Conservation (phyloP, 2,888 invertebrate species). For the Lacanobia oleracea region DNA sequence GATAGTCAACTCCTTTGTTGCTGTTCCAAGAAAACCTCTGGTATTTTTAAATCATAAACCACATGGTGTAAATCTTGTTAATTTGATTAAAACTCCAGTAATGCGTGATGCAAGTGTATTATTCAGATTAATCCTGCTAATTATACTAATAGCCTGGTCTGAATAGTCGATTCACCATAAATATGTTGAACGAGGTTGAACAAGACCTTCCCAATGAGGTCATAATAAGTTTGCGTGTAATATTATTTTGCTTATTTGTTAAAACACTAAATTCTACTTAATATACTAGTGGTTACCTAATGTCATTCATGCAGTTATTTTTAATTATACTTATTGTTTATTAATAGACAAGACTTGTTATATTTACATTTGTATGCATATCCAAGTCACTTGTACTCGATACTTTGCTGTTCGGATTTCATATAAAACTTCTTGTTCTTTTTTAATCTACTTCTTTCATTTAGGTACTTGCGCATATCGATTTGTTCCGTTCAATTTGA, state of each 20-base stretch:
- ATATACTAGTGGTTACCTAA: conserved; percentile 16
- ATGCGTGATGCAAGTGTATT: conserved; percentile 39
- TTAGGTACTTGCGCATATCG: not conserved
- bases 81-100: conserved; percentile 24
- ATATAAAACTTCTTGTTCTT: conserved; percentile 14
- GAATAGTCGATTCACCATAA: conserved; percentile 22
- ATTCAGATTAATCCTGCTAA: conserved; percentile 29
- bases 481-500: conserved; percentile 40
- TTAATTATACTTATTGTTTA: conserved; percentile 14
- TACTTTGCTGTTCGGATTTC: not conserved
- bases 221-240: conserved; percentile 15
- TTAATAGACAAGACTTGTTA: too few species aligned
- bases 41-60: conserved; percentile 12
- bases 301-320: conserved; percentile 12
- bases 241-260: conserved; percentile 8
- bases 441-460: not conserved
- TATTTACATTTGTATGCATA: too few species aligned
- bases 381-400: too few species aligned
- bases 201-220: conserved; percentile 20
- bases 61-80: conserved; percentile 21
- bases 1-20: conserved; percentile 5
- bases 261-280: conserved; percentile 5
- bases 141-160: conserved; percentile 41
- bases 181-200: conserved; percentile 23
- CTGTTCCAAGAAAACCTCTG: not conserved